Base-by-base conservation (phyloP, 2,888 invertebrate species). In the Octodonta nipae region DNA sequence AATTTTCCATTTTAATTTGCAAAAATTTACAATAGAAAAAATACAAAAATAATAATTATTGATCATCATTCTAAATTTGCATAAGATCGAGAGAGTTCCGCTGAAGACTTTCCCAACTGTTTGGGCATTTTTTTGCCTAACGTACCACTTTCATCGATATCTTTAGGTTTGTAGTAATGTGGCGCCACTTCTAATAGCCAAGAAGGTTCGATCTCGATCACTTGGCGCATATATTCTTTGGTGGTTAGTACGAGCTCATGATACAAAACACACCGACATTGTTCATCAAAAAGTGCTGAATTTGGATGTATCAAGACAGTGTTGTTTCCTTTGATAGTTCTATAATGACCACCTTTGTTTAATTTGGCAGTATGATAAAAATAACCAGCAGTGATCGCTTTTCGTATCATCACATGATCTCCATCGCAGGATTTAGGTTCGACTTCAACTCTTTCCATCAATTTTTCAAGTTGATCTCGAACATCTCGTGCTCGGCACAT, bases 171-270 rank as follows among this genome's bases (percentile, higher is more conserved):
- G 60, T 96, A 99, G 62, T 95, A 99, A 66, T 98, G 96, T 5
- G 98, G 98, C 1, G 98, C 98, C 2, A 96, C 95, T 68, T 98
- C 98, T 37, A 95, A 61, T 12, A 99, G 65, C 98, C 98, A 98
- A 56, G 83, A 81, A 56, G 92, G 93, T 60, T 98, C 95, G 46
- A 99, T 96, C 66, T 93, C 92, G 33, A 91, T 88, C 3, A 91
- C 80, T 71, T 95, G 93, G 53, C 98, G 70, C 98, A 98, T 98
- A 56, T 87, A 99, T 60, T 99, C 96, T 56, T 98, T 98, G 0
- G 93, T 92, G 1, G 98, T 98, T 58, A 96, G 91, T 1, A 99
- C 96, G 31, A 98, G 67, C 60, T 98, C 96, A 63, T 93, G 89
- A 58, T 98, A 99, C 22, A 98, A 73, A 8, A 96, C 70, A 95